Conservation (phyloP, 2,888 invertebrate species). For the Himalopsyche japonica region DNA sequence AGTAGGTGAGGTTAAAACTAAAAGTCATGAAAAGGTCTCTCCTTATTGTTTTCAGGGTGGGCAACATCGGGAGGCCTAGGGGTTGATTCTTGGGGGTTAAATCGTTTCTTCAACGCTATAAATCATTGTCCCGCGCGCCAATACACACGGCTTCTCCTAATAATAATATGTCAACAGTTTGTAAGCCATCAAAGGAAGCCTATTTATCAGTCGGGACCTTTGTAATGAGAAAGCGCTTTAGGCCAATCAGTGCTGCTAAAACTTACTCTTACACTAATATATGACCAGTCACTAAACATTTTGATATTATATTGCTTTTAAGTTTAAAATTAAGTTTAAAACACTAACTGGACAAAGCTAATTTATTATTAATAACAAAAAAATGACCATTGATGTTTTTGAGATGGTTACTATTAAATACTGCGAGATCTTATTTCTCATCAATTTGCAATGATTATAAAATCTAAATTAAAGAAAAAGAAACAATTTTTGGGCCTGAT, state of each 20-base stretch:
- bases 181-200: conserved; percentile 36
- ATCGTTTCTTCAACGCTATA: conserved; percentile 10
- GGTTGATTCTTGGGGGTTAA: conserved; percentile 6
- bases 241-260: conserved; percentile 16
- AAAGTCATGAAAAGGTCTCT: conserved; percentile 40
- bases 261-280: background rate
- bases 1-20: conserved; percentile 33
- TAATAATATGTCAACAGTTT: conserved; percentile 40
- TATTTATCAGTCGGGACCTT: conserved; percentile 35
- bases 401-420: too few relatives aligned
- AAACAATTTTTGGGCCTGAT: too few relatives aligned
- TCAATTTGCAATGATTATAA: too few relatives aligned
- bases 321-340: too few relatives aligned
- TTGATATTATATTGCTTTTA: too few relatives aligned
- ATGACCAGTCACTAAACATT: background rate
- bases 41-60: conserved; percentile 26
- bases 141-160: conserved; percentile 30
- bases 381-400: too few relatives aligned
- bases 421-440: too few relatives aligned
- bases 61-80: background rate
- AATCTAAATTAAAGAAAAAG: too few relatives aligned
- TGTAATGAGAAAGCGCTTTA: conserved; percentile 29
- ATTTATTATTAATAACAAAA: too few relatives aligned
- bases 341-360: too few relatives aligned
- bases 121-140: conserved; percentile 20